phyloP scores from a whole-genome alignment of 2,797 vertebrate species.

The Prionace glauca region DNA sequence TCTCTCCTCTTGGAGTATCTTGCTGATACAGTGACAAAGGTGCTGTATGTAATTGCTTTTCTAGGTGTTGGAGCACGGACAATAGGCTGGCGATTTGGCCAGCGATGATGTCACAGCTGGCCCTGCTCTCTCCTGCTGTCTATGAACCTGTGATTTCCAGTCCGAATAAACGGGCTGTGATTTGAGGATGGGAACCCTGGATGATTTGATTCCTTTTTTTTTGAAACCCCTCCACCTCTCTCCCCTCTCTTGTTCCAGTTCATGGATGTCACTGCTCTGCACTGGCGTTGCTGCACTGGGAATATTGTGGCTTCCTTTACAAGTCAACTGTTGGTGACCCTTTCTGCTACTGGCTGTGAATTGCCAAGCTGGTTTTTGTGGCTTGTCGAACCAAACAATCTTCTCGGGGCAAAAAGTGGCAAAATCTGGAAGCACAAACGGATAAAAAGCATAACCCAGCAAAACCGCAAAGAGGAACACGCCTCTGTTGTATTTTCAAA shows the following conservation, averaged over 20 bases:
- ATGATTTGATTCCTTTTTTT: neutral
- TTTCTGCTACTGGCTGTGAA: neutral
- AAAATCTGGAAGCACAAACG: neutral
- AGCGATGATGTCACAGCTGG: neutral
- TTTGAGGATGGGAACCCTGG: neutral
- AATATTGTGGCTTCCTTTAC: neutral
- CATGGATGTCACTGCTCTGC: neutral
- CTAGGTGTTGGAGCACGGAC: neutral
- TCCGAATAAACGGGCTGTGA: neutral
- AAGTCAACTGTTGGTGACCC: neutral
- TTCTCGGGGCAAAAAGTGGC: neutral
- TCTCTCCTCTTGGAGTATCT: neutral
- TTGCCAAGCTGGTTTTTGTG: conserved; percentile 2
- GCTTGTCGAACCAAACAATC: conserved; percentile 13
- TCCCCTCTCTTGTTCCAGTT: neutral
- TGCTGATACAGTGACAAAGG: neutral
- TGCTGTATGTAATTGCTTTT: neutral
- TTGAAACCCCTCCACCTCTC: neutral
- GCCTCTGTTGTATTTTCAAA: conserved; percentile 28
- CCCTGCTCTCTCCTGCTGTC: neutral
- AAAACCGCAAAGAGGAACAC: conserved; percentile 17
- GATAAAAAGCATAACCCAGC: conserved; percentile 21
- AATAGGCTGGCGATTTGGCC: neutral
- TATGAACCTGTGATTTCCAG: neutral
- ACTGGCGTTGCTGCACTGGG: neutral